Percentiles rank a stretch among this genome's conserved stretches.
phyloP scores from a whole-genome alignment of 2,797 vertebrate species.

The Staurois parvus region DNA sequence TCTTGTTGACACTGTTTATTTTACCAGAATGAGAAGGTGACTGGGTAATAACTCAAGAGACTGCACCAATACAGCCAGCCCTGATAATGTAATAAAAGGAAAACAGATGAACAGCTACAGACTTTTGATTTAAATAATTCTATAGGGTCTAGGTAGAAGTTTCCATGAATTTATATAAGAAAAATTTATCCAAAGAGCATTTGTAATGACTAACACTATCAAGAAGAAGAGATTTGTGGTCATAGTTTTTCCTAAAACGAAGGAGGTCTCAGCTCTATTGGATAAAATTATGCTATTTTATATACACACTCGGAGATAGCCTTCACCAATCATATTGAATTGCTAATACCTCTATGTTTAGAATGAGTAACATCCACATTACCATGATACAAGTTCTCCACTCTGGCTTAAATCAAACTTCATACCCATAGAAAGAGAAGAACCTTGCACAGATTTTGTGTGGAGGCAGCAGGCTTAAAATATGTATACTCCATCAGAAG shows the following conservation, averaged over 20 bases:
- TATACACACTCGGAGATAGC: constrained; percentile 50
- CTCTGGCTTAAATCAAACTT: constrained; percentile 56
- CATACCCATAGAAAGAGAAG: constrained; percentile 41
- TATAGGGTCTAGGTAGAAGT: constrained; percentile 26
- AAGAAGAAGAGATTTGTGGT: constrained; percentile 39
- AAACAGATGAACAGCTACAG: constrained; percentile 44
- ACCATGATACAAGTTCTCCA: constrained; percentile 56
- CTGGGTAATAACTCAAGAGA: constrained; percentile 35
- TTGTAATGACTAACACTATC: constrained; percentile 48
- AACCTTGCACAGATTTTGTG: constrained; percentile 38
- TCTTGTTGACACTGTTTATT: constrained; percentile 14
- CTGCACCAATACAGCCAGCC: constrained; percentile 20
- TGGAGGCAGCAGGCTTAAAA: constrained; percentile 48
- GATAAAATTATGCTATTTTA: constrained; percentile 58
- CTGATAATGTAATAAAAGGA: constrained; percentile 49
- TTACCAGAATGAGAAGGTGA: constrained; percentile 38
- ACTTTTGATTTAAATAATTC: constrained; percentile 53
- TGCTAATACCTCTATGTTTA: constrained; percentile 57
- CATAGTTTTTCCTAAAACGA: constrained; percentile 31
- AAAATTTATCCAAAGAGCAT: constrained; percentile 32
- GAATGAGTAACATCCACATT: constrained; percentile 58
- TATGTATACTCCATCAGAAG: constrained; percentile 50
- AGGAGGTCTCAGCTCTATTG: constrained; percentile 46
- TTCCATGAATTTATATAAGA: constrained; percentile 39
- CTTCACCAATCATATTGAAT: constrained; percentile 61